Evolutionary conservation across 2,113 vertebrate species (phyloP), one percentile per base, ranked within the genome.

Genomic region (Tupaia tana): DNA sequence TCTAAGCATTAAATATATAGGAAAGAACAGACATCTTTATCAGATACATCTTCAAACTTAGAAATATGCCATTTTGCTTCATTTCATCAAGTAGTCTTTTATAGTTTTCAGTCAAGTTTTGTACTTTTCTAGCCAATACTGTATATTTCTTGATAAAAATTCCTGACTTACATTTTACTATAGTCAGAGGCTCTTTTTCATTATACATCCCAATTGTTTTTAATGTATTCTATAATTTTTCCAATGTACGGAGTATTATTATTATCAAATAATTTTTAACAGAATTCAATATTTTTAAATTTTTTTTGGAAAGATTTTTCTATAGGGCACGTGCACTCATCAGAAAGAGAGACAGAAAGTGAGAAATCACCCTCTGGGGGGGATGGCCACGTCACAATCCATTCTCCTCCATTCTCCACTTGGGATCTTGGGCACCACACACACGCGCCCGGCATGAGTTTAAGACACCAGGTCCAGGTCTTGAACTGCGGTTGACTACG

Each of bases 1-100:
- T 91, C 25, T 79, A 94, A 91, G 11, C 81, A 94, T 82, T 96
- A 78, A 77, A 80, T 93, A 75, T 75, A 13, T 79, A 54, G 9
- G 9, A 86, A 1, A 90, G 20, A 94, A 80, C 34, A 9, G 24
- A 78, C 79, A 78, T 59, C 29, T 84, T 94, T 43, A 81, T 27
- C 27, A 93, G 54, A 31, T 24, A 79, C 13, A 79, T 61, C 29
- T 82, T 85, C n/a, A 92, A 29, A 67, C 82, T 81, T 94, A 70
- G 4, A 90, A 86, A 71, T 66, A 89, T 13, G 16, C 19, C 25
- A 69, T 92, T 94, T 88, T 1, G 90, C 2, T 90, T 22, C 14
- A 34, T 88, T 91, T 87, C 13, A 75, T 64, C 54, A 95, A 61
- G 22, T 56, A 56, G 9, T 92, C 29, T 86, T 84, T 64, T 67